Base-by-base conservation (phyloP, 2,888 invertebrate species). In the Synanthedon vespiformis region DNA sequence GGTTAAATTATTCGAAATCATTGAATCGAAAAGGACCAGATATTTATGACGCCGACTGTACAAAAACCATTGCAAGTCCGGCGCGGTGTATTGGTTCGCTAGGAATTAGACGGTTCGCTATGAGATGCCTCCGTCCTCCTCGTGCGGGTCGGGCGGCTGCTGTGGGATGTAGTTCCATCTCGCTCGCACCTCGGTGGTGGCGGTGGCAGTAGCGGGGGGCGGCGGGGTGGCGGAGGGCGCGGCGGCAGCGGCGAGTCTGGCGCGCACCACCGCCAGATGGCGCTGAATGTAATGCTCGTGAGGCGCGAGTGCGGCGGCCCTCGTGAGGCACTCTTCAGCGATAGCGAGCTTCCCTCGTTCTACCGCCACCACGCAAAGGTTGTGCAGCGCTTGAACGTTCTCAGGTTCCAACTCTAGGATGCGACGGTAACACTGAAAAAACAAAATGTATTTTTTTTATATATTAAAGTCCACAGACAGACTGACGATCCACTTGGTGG, bases 341-440 rank as follows among this genome's bases (percentile, higher is more conserved):
- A 91, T 88, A n/a, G 91, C 89, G 34, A 98, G 88, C 65, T 94
- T 92, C 10, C 97, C 97, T 41, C 95, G 90, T 77, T 98, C 98
- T 5, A 98, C 97, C 63, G 94, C 94, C 0, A 98, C 97, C 6
- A 98, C 98, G 80, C 98, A 98, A 22, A 98, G 89, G 81, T 98
- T 98, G 88, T 98, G 98, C 48, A 95, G 88, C 0, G 97, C 98
- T 84, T 98, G 98, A 57, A 96, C 94, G 76, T 98, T 97, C 61
- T 92, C 92, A 0, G 97, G 94, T 64, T 98, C 97, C 58, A 95
- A 78, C 63, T 93, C 92, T 12, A 98, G 80, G 61, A 98, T 97
- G 58, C 93, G 91, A 52, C 92, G 92, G 83, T 98, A 98, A 73
- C 97, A 97, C 93, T 95, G 88, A 13, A 88, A 18, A 54, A 18